phyloP scores from a whole-genome alignment of 2,888 invertebrate species.

The Balanococcus diminutus region DNA sequence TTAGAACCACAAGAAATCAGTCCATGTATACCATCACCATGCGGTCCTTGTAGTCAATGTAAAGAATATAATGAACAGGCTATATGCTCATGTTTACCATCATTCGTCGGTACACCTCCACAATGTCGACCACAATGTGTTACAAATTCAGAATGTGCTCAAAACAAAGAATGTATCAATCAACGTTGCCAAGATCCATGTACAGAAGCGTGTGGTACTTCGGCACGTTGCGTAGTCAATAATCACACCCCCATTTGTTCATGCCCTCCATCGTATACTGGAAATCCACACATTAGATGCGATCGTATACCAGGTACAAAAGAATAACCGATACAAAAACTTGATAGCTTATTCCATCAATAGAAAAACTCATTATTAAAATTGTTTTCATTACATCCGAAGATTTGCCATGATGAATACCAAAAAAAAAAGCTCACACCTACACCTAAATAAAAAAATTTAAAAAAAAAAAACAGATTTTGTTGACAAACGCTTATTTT shows the following conservation, averaged over 20 bases:
- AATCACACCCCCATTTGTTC: constrained; percentile 83
- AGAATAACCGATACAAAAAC: too few species aligned
- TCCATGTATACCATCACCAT: constrained; percentile 62
- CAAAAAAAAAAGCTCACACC: too few species aligned
- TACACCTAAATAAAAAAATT: too few species aligned
- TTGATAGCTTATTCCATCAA: constrained; percentile 73
- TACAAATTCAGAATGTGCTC: constrained; percentile 71
- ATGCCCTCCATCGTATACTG: too few species aligned
- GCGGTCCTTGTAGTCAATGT: constrained; percentile 62
- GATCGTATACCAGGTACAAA: too few species aligned
- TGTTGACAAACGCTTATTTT: too few species aligned
- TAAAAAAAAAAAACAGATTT: too few species aligned
- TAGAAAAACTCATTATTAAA: too few species aligned
- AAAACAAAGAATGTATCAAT: constrained; percentile 72
- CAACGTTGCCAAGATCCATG: constrained; percentile 79
- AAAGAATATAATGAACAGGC: constrained; percentile 70
- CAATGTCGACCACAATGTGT: constrained; percentile 60
- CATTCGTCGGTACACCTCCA: constrained; percentile 73
- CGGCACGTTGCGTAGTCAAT: constrained; percentile 75
- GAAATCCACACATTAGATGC: too few species aligned
- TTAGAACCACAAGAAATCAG: constrained; percentile 58
- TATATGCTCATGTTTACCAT: constrained; percentile 73
- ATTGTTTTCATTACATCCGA: too few species aligned
- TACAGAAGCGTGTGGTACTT: constrained; percentile 75
- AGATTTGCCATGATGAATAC: too few species aligned